Evolutionary conservation across 64 coral and sea anemone species (phyloP).

Genomic region (Anthopleura sola): DNA sequence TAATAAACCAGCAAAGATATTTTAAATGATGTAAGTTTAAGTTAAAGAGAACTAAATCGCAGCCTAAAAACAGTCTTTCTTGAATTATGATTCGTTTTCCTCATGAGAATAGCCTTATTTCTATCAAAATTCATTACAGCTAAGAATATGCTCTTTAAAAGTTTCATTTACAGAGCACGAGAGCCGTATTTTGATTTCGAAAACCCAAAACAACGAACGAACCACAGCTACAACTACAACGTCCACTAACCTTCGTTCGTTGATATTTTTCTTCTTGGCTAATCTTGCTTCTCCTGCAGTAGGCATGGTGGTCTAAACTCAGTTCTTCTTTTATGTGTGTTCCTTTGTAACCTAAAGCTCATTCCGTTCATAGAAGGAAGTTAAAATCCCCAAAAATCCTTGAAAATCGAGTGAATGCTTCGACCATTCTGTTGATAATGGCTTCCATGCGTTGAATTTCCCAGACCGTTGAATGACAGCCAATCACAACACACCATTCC

Average conservation of each 20-base stretch:
- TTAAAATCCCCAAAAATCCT: neutral
- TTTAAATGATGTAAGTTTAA: too few relatives aligned
- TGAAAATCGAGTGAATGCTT: neutral
- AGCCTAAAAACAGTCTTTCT: too few relatives aligned
- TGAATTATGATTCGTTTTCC: too few relatives aligned
- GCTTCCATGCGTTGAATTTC: slow-evolving; percentile 23
- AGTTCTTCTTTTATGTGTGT: neutral
- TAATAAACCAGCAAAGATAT: too few relatives aligned
- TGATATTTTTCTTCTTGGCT: neutral
- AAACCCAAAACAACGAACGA: neutral
- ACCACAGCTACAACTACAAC: neutral
- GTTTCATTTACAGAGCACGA: neutral
- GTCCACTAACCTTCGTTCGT: neutral
- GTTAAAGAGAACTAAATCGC: too few relatives aligned
- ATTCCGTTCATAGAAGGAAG: neutral
- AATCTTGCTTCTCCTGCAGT: slow-evolving; percentile 9
- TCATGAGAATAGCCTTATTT: neutral
- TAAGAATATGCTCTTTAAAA: neutral
- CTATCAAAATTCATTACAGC: neutral
- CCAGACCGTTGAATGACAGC: slow-evolving; percentile 22
- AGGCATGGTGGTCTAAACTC: neutral
- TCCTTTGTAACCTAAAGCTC: neutral
- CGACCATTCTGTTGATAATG: neutral
- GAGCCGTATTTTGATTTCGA: neutral
- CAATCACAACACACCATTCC: slow-evolving; percentile 5